A percentile compares a stretch with the other conserved stretches of the same genome.
These are phyloP conservation scores for Eubucco bourcierii DNA, from an alignment of 2,113 vertebrate species.

Conservation along the genomic window DNA sequence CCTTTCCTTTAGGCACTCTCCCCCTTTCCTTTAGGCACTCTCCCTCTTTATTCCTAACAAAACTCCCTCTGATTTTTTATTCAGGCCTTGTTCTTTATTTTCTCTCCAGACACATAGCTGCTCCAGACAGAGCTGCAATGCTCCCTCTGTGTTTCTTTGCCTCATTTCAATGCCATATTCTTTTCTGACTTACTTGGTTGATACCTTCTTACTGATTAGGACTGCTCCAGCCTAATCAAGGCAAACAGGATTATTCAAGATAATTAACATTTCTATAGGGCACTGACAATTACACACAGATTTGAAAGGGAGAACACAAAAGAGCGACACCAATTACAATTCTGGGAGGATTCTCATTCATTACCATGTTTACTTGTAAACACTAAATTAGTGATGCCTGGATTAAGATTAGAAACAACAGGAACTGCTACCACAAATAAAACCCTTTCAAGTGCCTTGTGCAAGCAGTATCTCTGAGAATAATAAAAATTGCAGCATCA, in stretches of 20 bases:
- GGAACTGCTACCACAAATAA: neutral
- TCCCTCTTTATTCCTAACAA: neutral
- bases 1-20: neutral
- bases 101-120: neutral
- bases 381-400: conserved; percentile 35
- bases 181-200: neutral
- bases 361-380: conserved; percentile 57
- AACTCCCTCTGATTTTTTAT: neutral
- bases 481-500: neutral
- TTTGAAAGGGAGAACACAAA: conserved; percentile 44
- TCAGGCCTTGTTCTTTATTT: neutral
- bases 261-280: conserved; percentile 65
- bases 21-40: neutral
- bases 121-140: neutral
- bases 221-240: neutral
- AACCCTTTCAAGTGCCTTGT: neutral
- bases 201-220: neutral
- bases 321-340: conserved; percentile 29
- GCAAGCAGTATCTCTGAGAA: neutral
- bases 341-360: conserved; percentile 47
- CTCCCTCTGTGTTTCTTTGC: neutral
- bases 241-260: conserved; percentile 56
- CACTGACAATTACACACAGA: conserved; percentile 37
- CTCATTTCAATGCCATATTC: neutral
- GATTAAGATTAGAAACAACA: conserved; percentile 46